These are phyloP conservation scores for Tetrax tetrax DNA, from an alignment of 2,113 vertebrate genomes.

Conservation along the genomic window DNA sequence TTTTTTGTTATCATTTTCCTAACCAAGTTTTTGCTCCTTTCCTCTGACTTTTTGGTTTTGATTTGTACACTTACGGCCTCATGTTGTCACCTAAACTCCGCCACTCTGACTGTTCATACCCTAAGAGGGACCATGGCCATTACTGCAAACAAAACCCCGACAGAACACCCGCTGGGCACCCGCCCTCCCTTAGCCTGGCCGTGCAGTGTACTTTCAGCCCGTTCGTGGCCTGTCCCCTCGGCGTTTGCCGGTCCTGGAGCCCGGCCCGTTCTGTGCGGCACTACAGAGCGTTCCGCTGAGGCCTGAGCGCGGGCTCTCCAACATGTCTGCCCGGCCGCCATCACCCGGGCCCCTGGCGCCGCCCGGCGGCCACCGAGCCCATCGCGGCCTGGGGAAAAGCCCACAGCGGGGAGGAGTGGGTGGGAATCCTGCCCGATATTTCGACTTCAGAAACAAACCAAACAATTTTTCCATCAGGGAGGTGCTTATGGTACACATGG, in stretches of 20 bases:
- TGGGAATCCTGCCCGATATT: background rate
- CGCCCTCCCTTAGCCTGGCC: background rate
- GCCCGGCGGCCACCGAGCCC: background rate
- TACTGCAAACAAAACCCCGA: accelerated
- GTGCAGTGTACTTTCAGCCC: background rate
- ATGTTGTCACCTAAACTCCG: no score
- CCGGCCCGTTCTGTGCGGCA: background rate
- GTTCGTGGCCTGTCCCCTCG: background rate
- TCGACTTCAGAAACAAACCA: background rate
- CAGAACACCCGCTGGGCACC: background rate
- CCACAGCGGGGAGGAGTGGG: no score
- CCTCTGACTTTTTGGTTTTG: background rate
- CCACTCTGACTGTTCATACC: background rate
- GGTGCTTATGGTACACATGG: background rate
- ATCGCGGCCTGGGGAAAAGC: no score
- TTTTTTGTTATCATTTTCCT: background rate
- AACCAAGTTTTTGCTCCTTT: background rate
- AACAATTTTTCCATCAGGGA: background rate
- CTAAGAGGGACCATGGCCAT: background rate
- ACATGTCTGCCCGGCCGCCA: background rate
- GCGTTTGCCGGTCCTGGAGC: no score
- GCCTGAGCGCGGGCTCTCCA: background rate
- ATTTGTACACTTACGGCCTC: background rate
- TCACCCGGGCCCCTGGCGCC: background rate
- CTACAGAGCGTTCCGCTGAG: background rate